Evolutionary conservation across 1,140 invertebrate species (phyloP), one percentile per base, ranked within the genome.

Genomic region (Papilio xuthus): DNA sequence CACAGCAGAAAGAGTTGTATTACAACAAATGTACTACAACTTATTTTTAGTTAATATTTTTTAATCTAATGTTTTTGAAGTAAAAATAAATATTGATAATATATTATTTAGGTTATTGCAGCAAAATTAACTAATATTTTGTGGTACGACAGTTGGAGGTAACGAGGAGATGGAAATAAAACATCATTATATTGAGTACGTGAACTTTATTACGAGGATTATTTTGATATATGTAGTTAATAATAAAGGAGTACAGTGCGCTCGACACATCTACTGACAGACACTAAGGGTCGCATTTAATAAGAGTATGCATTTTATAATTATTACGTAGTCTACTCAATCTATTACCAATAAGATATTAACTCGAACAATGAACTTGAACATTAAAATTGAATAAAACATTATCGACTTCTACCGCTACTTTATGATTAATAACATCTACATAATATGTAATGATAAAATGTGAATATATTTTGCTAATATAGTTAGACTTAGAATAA

Each of bases 261-360:
- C 75, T 82, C 77, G 79, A 80, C 77, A 80, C 80, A 82, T 82
- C 83, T 83, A 83, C 77, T 50, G 60, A 71, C 79, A 79, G 74
- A 80, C 70, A 69, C 56, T 79, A 44, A 53, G 42, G 73, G 79
- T 23, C 67, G 79, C 72, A 76, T 78, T 78, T 37, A 81, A 79
- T 79, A 81, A 63, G 28, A 53, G 26, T 26, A 63, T 63, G 20
- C 63, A 76, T 18, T 32, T 42, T 41, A 23, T 76, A 60, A 42
- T 28, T 28, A 75, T 75, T 75, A 76, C 53, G 26, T 76, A 60
- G 37, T 28, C 26, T 56, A 44, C 56, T 37, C 75, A 78, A 79
- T 80, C 67, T 82, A 83, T 81, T 80, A 56, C 56, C 60, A 81
- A 81, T 77, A 80, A 78, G 80, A 84, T 84, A 84, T 80, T 15